phyloP scores from a whole-genome alignment of 2,797 vertebrate species.

The Botia kubotai region DNA sequence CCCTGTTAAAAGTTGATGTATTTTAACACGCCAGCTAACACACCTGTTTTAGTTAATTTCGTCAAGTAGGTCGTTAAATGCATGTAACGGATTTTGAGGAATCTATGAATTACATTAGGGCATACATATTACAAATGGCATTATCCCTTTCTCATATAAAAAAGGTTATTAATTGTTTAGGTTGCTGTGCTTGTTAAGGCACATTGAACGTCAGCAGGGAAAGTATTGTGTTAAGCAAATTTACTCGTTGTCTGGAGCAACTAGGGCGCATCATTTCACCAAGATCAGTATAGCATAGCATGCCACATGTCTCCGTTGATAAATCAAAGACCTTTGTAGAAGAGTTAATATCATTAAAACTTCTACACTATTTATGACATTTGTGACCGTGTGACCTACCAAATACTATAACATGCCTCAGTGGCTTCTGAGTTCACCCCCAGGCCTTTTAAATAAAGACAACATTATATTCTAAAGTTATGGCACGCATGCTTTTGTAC shows the following conservation, averaged over 20 bases:
- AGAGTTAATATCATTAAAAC: background rate
- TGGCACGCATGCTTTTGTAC: constrained; percentile 55
- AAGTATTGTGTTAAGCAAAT: background rate
- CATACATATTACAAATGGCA: too few species aligned
- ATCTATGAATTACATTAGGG: background rate
- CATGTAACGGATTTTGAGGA: background rate
- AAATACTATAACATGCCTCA: background rate
- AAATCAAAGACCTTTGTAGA: background rate
- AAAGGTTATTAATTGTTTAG: background rate
- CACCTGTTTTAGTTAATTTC: too few species aligned
- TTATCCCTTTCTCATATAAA: too few species aligned
- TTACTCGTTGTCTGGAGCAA: background rate
- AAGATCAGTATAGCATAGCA: background rate
- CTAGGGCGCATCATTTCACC: background rate
- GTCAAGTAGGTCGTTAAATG: too few species aligned
- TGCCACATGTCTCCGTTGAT: too few species aligned
- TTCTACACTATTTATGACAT: too few species aligned
- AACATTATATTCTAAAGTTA: background rate
- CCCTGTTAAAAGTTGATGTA: too few species aligned
- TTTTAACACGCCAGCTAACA: too few species aligned
- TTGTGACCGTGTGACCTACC: background rate
- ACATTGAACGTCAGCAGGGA: background rate
- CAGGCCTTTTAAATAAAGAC: background rate
- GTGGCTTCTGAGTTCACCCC: background rate
- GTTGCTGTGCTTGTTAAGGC: background rate